phyloP scores from a whole-genome alignment of 2,797 vertebrate species.

The Micrastur ruficollis region DNA sequence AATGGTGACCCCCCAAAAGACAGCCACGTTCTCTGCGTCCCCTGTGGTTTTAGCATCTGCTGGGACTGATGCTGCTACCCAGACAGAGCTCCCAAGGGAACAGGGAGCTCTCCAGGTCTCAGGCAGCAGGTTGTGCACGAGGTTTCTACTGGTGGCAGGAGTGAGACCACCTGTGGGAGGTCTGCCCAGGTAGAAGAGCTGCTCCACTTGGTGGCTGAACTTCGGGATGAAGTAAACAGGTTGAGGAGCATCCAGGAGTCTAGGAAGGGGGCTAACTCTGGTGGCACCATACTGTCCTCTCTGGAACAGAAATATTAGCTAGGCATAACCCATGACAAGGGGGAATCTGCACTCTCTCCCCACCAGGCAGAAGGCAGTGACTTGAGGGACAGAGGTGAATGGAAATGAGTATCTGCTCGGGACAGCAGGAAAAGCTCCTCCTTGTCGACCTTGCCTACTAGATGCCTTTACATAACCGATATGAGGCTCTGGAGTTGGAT shows the following conservation, averaged over 20 bases:
- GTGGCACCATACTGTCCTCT: neutral
- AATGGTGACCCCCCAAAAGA: neutral
- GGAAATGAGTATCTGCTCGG: neutral
- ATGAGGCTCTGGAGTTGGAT: neutral
- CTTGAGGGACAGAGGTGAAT: neutral
- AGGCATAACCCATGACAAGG: neutral
- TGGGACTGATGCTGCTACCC: too few species aligned
- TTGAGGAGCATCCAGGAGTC: neutral
- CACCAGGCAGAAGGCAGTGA: neutral
- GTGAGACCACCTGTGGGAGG: rapidly evolving
- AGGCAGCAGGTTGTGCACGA: rapidly evolving
- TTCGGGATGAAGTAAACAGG: neutral
- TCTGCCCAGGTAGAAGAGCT: neutral
- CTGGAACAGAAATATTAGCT: neutral
- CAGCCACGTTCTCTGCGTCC: rapidly evolving
- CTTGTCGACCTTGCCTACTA: neutral
- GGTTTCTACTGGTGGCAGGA: neutral
- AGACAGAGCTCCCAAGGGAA: neutral
- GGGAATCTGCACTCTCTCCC: neutral
- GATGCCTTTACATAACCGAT: neutral
- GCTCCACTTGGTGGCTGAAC: rapidly evolving
- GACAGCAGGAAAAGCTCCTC: neutral
- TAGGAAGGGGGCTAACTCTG: neutral
- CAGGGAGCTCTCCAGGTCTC: neutral
- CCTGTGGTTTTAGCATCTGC: neutral